Conservation (phyloP, 1,140 invertebrate genomes). For the Cydia splendana region DNA sequence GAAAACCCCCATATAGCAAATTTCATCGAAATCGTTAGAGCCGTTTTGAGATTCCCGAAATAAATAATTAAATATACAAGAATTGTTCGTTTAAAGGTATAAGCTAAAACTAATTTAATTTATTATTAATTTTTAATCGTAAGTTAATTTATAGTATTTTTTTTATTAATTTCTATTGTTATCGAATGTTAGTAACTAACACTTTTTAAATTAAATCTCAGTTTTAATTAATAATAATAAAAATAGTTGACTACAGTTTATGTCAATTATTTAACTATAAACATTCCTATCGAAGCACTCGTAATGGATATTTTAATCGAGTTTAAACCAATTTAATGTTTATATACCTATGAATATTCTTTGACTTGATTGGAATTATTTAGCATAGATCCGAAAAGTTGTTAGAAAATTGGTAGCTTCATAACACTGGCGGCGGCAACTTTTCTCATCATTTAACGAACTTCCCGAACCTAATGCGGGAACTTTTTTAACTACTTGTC, state of each 20-base stretch:
- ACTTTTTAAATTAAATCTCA: too few relatives aligned
- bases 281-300: not conserved
- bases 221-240: too few relatives aligned
- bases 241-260: not conserved
- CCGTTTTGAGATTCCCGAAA: too few relatives aligned
- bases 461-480: constrained; percentile 3
- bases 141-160: too few relatives aligned
- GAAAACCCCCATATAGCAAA: too few relatives aligned
- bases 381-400: constrained; percentile 17
- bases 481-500: constrained; percentile 15
- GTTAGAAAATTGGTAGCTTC: constrained; percentile 16
- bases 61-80: too few relatives aligned
- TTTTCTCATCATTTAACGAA: constrained; percentile 31
- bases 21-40: too few relatives aligned
- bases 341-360: not conserved
- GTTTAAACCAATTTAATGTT: not conserved
- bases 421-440: not conserved
- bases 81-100: too few relatives aligned
- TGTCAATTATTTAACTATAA: not conserved
- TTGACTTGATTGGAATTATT: constrained; percentile 14
- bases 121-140: too few relatives aligned
- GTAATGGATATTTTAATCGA: not conserved
- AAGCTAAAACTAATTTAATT: too few relatives aligned
- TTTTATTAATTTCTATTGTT: too few relatives aligned
- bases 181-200: too few relatives aligned